phyloP scores from a whole-genome alignment of 2,888 invertebrate genomes.

The Mylabris sibirica region DNA sequence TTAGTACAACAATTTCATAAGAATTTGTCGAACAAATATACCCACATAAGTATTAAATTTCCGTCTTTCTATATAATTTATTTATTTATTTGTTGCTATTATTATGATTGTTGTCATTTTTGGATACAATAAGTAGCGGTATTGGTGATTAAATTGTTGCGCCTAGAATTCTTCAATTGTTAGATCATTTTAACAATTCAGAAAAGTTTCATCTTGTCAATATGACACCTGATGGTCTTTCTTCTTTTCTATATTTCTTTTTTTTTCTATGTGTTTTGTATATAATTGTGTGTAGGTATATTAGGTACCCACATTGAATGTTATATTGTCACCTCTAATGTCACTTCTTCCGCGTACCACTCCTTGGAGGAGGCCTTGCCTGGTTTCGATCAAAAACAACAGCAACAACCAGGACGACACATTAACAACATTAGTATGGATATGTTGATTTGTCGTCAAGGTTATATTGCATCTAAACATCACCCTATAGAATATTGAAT shows the following conservation, averaged over 20 bases:
- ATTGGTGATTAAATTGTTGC: constrained; percentile 1
- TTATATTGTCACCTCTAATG: constrained; percentile 16
- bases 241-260: neutral
- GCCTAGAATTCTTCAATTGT: constrained; percentile 10
- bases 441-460: constrained; percentile 27
- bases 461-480: constrained; percentile 25
- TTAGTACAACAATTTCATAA: constrained; percentile 4
- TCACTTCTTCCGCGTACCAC: constrained; percentile 36
- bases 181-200: neutral
- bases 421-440: constrained; percentile 34
- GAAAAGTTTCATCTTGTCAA: neutral
- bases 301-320: constrained; percentile 8
- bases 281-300: constrained; percentile 1
- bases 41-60: neutral
- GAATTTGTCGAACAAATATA: neutral
- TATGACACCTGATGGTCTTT: constrained; percentile 5
- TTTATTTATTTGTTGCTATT: neutral
- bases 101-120: neutral
- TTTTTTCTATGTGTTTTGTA: neutral
- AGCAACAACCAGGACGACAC: neutral
- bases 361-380: constrained; percentile 33
- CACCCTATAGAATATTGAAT: constrained; percentile 25
- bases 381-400: constrained; percentile 20
- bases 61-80: constrained; percentile 3
- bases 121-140: constrained; percentile 5